phyloP scores from a whole-genome alignment of 2,888 invertebrate genomes.

The Adineta ricciae region DNA sequence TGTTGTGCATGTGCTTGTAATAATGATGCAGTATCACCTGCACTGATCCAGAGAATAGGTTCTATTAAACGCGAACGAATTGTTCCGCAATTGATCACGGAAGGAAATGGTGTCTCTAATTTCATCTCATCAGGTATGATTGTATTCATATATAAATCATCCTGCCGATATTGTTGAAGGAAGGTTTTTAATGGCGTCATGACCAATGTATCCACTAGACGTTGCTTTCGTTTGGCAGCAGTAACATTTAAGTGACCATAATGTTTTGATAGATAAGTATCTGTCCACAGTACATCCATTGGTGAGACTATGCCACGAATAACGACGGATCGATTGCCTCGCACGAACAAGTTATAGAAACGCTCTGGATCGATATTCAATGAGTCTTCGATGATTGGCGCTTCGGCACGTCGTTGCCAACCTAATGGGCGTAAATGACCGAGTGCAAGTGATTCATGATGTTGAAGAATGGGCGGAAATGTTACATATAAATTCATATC shows the following conservation, averaged over 20 bases:
- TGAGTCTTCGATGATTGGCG: conserved; percentile 39
- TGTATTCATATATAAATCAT: conserved; percentile 40
- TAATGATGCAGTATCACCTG: conserved; percentile 45
- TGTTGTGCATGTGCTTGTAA: conserved; percentile 48
- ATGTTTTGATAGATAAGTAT: conserved; percentile 42
- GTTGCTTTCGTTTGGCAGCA: conserved; percentile 39
- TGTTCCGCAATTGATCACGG: conserved; percentile 26
- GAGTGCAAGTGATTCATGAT: conserved; percentile 22
- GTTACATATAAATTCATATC: conserved; percentile 28
- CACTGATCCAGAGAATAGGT: conserved; percentile 48
- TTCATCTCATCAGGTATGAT: conserved; percentile 44
- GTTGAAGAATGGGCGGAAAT: conserved; percentile 31
- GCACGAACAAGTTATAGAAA: conserved; percentile 42
- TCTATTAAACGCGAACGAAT: conserved; percentile 38
- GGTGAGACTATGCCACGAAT: conserved; percentile 40
- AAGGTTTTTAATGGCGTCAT: conserved; percentile 44
- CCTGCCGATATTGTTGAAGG: conserved; percentile 33
- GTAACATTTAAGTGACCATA: conserved; percentile 40
- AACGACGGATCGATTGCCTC: conserved; percentile 40
- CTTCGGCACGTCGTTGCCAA: conserved; percentile 43
- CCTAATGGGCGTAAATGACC: conserved; percentile 37
- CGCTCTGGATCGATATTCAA: conserved; percentile 39
- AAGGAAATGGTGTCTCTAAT: conserved; percentile 42
- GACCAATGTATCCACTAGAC: conserved; percentile 35
- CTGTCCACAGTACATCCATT: conserved; percentile 42